Conservation (phyloP, 2,113 vertebrate genomes). For the Mystacornis crossleyi region DNA sequence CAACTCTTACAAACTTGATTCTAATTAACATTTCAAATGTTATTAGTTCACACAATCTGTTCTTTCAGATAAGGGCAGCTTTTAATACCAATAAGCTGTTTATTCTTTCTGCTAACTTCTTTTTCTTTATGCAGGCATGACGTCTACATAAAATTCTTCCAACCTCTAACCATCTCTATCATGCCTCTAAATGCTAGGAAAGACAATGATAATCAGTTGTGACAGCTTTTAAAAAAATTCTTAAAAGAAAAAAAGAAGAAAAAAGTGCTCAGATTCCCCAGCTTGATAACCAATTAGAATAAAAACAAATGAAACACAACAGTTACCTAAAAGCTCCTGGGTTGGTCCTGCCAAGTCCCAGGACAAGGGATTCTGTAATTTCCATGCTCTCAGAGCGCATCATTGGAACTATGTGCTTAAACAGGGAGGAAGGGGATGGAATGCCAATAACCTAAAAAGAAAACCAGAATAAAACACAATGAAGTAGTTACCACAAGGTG, state of each 20-base stretch:
- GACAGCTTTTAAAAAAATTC: neutral
- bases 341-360: constrained; percentile 99
- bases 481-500: neutral
- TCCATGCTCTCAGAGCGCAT: constrained; percentile 99
- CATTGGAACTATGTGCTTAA: constrained; percentile 99
- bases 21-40: neutral
- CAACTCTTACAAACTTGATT: neutral
- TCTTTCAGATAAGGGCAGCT: neutral
- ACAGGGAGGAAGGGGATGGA: constrained; percentile 95
- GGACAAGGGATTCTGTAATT: constrained; percentile 97
- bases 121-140: neutral
- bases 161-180: neutral
- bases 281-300: neutral
- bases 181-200: neutral
- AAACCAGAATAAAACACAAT: neutral
- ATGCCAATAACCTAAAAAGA: constrained; percentile 88
- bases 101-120: neutral
- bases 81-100: neutral
- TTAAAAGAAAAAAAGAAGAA: neutral
- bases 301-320: neutral
- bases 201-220: neutral
- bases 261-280: neutral
- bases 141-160: neutral
- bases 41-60: neutral
- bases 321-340: constrained; percentile 93